Percentiles rank a stretch among this genome's conserved stretches.
Evolutionary conservation across 2,797 vertebrate species (phyloP).

Genomic region (Ceryle rudis): DNA sequence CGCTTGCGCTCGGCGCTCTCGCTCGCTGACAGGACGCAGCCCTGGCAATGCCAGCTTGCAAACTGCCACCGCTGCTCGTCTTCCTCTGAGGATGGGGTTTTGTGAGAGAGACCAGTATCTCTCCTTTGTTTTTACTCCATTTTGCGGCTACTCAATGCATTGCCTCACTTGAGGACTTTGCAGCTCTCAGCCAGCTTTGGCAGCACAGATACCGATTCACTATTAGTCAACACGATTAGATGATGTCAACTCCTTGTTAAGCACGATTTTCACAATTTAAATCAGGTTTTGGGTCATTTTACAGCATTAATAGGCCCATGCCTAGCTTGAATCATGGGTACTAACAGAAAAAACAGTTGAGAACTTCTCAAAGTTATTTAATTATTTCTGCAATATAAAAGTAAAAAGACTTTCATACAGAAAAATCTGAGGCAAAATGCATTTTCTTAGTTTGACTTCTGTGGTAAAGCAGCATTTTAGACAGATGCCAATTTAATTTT

Average conservation of each 20-base stretch:
- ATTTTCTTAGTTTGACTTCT: background rate
- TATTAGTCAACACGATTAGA: background rate
- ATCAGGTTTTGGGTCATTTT: background rate
- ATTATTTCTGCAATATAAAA: background rate
- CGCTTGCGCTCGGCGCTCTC: background rate
- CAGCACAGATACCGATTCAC: background rate
- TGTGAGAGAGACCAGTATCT: background rate
- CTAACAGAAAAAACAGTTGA: background rate
- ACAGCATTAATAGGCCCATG: background rate
- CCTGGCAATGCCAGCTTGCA: slow-evolving; percentile 7
- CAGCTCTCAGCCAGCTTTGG: background rate
- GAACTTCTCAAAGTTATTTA: background rate
- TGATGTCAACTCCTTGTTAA: background rate
- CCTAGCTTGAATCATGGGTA: background rate
- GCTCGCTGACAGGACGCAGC: background rate
- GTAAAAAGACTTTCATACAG: background rate
- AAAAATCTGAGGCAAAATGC: background rate
- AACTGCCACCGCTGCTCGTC: background rate
- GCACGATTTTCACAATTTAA: background rate
- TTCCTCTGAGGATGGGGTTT: background rate
- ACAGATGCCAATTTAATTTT: background rate
- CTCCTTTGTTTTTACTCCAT: background rate
- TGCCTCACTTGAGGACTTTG: background rate
- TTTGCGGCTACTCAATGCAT: background rate
- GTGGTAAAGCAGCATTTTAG: background rate